Percentiles rank a stretch among this genome's conserved stretches.
Evolutionary conservation across 2,113 vertebrate genomes (phyloP).

Genomic region (Pimephales promelas): DNA sequence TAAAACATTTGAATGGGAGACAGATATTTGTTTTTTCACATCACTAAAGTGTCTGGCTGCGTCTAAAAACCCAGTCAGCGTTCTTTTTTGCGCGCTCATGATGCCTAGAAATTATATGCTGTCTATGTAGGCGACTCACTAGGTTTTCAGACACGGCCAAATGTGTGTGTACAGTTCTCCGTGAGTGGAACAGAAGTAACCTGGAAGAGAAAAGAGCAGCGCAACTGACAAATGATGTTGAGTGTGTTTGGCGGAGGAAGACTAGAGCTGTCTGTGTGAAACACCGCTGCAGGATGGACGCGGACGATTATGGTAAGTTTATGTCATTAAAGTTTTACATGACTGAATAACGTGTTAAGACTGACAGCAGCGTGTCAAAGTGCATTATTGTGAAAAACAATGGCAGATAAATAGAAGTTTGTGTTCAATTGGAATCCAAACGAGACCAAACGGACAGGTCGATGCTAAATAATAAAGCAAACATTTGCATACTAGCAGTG

Average conservation of each 20-base stretch:
- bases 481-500: neutral
- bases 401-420: neutral
- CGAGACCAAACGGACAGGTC: neutral
- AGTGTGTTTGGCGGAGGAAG: conserved; percentile 11
- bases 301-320: conserved; percentile 51
- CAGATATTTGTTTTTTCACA: neutral
- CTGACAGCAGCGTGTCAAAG: conserved; percentile 5
- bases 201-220: conserved; percentile 11
- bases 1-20: neutral
- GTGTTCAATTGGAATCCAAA: neutral
- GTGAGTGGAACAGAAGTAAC: conserved; percentile 4
- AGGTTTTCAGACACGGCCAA: neutral
- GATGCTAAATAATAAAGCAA: neutral
- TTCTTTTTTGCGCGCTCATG: neutral
- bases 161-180: neutral
- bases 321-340: neutral
- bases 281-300: conserved; percentile 49
- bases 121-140: neutral
- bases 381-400: neutral
- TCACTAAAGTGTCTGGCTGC: neutral
- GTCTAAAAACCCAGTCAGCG: neutral
- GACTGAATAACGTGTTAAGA: neutral
- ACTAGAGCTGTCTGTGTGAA: neutral
- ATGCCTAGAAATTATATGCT: neutral
- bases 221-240: conserved; percentile 18